Base-by-base conservation (phyloP, 2,888 invertebrate genomes). In the Heliconius erato region DNA sequence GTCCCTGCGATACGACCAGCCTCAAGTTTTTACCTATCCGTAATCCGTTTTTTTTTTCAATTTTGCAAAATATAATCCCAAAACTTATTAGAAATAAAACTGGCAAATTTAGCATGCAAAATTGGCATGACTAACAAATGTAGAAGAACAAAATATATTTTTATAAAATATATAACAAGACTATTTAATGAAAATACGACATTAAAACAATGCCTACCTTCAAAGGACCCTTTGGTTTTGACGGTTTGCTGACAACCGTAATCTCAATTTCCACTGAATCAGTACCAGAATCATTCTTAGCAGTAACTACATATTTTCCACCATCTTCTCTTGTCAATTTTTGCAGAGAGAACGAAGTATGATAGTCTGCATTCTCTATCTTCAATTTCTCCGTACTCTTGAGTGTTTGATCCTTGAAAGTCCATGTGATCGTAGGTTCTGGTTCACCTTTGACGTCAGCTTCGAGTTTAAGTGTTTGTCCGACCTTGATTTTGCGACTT, bases 361-460 rank as follows among this genome's bases (percentile, higher is more conserved):
- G 98, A 92, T 99, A 98, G 85, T 99, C 98, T 91, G 98, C 98
- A 91, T 98, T 98, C 89, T 98, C 98, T 86, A 99, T 98, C 92
- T 97, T 98, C 23, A 99, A 92, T 40, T 93, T 90, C 63, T 98
- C 98, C 35, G 96, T 97, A 49, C 97, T 96, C 89, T 97, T 97
- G 4, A 98, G 95, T 14, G 96, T 95, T 82, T 96, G 94, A 26
- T 97, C 98, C 88, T 98, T 98, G 88, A 98, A 96, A 0, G 97
- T 97, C 99, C 99, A 99, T 0, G 97, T 98, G 84, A 99, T 97
- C 49, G 97, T 97, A n/a, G 99, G 99, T 80, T 99, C 97, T 0
- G 99, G 99, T 95, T 99, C 99, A 85, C 99, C 99, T 89, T 98
- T 97, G 86, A 99, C 98, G 88, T 98, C 98, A 59, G 99, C 98